Percentiles rank a stretch among this genome's conserved stretches.
Evolutionary conservation across 2,113 vertebrate species (phyloP).

Genomic region (Oreochromis tanganicae): DNA sequence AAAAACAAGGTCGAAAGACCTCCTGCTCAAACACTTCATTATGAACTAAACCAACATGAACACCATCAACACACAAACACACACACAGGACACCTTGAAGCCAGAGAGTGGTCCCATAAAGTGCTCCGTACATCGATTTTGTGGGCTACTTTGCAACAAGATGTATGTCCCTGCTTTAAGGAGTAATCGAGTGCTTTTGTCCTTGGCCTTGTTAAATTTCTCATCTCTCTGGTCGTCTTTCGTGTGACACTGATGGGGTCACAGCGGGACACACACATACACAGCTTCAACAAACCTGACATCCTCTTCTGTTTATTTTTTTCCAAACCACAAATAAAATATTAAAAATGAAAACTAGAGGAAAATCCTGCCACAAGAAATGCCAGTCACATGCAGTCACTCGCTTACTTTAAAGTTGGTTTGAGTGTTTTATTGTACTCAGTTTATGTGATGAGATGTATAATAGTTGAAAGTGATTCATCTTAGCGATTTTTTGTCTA

Average conservation of each 20-base stretch:
- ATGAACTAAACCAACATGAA: neutral
- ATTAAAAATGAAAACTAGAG: neutral
- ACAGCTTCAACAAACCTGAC: neutral
- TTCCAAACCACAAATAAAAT: neutral
- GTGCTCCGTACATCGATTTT: constrained; percentile 8
- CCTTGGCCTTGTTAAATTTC: constrained; percentile 22
- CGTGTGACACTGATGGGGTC: neutral
- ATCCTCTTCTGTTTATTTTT: neutral
- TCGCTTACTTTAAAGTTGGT: neutral
- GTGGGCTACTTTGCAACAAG: constrained; percentile 21
- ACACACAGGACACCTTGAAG: constrained; percentile 2
- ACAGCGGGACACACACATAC: neutral
- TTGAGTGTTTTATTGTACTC: neutral
- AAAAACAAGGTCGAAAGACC: constrained; percentile 31
- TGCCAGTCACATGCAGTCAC: neutral
- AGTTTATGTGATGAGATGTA: neutral
- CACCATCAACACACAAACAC: neutral
- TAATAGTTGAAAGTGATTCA: neutral
- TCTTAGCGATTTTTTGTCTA: neutral
- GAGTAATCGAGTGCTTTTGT: neutral
- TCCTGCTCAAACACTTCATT: constrained; percentile 5
- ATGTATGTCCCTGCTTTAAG: constrained; percentile 14
- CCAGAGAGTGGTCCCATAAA: neutral
- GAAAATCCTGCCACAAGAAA: neutral
- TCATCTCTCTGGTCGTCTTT: neutral